Evolutionary conservation across 2,888 invertebrate species (phyloP), one percentile per base, ranked within the genome.

Genomic region (Dusona sp.): DNA sequence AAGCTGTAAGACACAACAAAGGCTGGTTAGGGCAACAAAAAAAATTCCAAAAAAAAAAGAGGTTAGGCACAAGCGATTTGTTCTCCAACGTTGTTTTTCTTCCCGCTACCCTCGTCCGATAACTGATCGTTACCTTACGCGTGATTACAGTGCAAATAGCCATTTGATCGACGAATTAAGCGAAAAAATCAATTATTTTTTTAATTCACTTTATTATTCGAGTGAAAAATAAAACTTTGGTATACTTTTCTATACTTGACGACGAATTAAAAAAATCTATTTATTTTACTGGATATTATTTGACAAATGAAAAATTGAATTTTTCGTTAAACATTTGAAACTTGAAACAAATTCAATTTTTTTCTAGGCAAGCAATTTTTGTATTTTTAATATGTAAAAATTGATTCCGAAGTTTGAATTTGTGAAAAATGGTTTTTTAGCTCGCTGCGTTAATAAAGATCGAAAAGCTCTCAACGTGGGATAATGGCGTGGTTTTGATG

Each of bases 1-100:
- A 94, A 94, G 94, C 94, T 94, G 94, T 94, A 94, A 94, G 93
- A 94, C 93, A 94, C 93, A 94, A 94, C 92, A 93, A 93, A 93
- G 92, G 93, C 92, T 89, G 89, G 91, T 92, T 92, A 93, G 89
- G 85, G 87, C 65, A 82, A 78, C 38, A 67, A 83, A 75, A 82
- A 78, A 82, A 77, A 72, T 61, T 6, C 13, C 33, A 73, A 77
- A 70, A 83, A 72, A 85, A 85, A 85, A 61, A 73, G 73, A 54
- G 88, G 90, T 91, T 91, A 88, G 92, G 79, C 90, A 25, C 85
- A 92, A 92, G 91, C 91, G 81, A 84, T 45, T 82, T 48, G 74
- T 84, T 22, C 72, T 70, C 16, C 64, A 51, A 72, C 2, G n/a
- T 74, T 65, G 29, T 38, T 42, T 54, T 16, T 42, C n/a, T 72